Evolutionary conservation across 2,888 invertebrate genomes (phyloP).

Genomic region (Gryllus longicercus): DNA sequence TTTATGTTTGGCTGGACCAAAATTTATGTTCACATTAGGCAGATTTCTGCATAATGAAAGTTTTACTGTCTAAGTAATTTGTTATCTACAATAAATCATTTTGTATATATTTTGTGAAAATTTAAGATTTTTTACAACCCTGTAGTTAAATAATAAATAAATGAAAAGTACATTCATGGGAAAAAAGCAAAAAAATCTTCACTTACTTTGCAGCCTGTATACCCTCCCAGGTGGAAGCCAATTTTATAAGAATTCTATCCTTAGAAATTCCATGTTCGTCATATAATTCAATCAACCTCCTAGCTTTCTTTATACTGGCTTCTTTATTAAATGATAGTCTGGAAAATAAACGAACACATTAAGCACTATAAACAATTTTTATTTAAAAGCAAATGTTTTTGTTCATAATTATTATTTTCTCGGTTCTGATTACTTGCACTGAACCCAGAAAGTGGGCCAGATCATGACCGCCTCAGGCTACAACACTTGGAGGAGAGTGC

Average conservation of each 20-base stretch:
- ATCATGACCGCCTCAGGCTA: neutral
- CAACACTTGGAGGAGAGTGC: neutral
- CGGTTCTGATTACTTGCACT: too few relatives aligned
- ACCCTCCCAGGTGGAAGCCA: conserved; percentile 99
- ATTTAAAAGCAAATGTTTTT: too few relatives aligned
- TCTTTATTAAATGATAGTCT: conserved; percentile 93
- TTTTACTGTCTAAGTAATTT: too few relatives aligned
- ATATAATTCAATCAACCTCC: conserved; percentile 83
- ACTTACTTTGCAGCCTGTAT: conserved; percentile 92
- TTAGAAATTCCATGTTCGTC: conserved; percentile 84
- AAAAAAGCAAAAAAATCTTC: conserved; percentile 29
- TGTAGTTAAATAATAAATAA: too few relatives aligned
- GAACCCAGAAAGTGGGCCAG: neutral
- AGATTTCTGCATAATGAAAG: too few relatives aligned
- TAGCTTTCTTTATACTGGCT: conserved; percentile 85
- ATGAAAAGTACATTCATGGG: too few relatives aligned
- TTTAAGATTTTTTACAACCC: too few relatives aligned
- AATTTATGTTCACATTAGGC: too few relatives aligned
- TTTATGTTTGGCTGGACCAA: too few relatives aligned
- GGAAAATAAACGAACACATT: conserved; percentile 33
- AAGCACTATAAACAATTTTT: neutral
- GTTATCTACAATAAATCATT: too few relatives aligned
- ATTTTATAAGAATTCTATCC: conserved; percentile 92
- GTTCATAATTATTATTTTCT: too few relatives aligned
- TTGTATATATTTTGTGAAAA: too few relatives aligned